Percentiles rank a stretch among this genome's conserved stretches.
Conservation (phyloP, 2,888 invertebrate species). For the Nemotelus nigrinus region DNA sequence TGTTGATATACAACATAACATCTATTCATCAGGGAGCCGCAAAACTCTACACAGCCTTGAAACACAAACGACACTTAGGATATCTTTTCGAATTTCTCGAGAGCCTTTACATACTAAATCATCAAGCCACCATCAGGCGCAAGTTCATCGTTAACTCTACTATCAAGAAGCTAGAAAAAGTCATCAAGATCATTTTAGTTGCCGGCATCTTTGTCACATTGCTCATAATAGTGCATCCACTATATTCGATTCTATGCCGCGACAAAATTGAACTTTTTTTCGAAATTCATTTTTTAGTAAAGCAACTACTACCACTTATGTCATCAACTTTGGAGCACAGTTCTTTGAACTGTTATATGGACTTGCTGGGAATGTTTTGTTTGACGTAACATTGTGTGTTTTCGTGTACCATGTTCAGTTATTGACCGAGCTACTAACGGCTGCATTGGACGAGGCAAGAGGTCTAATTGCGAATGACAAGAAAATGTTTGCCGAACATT, state of each 20-base stretch:
- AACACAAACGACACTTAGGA: neutral
- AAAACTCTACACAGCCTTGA: neutral
- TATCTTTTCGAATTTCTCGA: neutral
- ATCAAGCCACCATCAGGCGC: neutral
- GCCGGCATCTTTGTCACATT: neutral
- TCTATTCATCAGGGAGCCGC: neutral
- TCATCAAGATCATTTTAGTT: neutral
- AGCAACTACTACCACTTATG: neutral
- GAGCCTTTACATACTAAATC: neutral
- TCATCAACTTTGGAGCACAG: neutral
- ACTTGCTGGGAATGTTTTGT: neutral
- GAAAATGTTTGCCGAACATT: neutral
- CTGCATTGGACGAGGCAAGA: slow-evolving; percentile 2
- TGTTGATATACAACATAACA: neutral
- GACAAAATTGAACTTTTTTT: slow-evolving; percentile 8
- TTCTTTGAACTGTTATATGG: neutral
- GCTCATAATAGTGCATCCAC: neutral
- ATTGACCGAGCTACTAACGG: neutral
- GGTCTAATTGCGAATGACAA: neutral
- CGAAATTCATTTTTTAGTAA: neutral
- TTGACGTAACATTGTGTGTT: neutral
- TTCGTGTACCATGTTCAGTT: neutral
- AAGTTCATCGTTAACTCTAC: neutral
- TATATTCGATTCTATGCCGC: neutral
- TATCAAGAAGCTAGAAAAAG: neutral